These are phyloP conservation scores for Oryctes rhinoceros DNA, from an alignment of 1,140 invertebrate species.

Conservation along the genomic window DNA sequence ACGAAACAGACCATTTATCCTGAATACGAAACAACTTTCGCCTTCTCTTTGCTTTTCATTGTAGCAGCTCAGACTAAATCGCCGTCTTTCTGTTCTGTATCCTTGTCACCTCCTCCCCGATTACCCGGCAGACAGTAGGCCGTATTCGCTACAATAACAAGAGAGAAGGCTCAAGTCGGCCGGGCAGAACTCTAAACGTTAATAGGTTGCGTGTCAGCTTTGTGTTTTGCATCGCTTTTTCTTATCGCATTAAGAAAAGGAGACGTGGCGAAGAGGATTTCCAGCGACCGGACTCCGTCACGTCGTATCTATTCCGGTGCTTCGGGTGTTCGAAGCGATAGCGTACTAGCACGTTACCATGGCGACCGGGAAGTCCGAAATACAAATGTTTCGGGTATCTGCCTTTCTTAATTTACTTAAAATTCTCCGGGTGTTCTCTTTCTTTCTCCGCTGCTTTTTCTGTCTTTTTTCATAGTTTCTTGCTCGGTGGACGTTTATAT, in stretches of 20 bases:
- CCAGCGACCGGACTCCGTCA: conserved; percentile 39
- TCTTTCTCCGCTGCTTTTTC: neutral
- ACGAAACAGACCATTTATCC: too few relatives aligned
- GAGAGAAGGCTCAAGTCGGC: too few relatives aligned
- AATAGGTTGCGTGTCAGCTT: conserved; percentile 54
- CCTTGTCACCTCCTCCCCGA: too few relatives aligned
- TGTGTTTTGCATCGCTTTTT: conserved; percentile 51
- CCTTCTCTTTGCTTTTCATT: too few relatives aligned
- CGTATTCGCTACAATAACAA: neutral
- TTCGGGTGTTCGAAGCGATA: too few relatives aligned
- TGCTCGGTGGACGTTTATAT: too few relatives aligned
- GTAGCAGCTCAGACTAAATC: too few relatives aligned
- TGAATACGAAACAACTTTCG: too few relatives aligned
- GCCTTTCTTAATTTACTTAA: conserved; percentile 38
- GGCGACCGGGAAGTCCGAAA: neutral
- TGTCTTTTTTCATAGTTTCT: too few relatives aligned
- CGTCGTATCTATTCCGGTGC: conserved; percentile 40
- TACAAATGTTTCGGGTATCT: conserved; percentile 16
- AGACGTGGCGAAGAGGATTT: conserved; percentile 42
- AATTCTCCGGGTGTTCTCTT: neutral
- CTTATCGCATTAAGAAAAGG: conserved; percentile 43
- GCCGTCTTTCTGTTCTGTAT: too few relatives aligned
- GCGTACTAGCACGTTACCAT: neutral
- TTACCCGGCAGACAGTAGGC: too few relatives aligned
- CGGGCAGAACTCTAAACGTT: conserved; percentile 45